phyloP scores from a whole-genome alignment of 2,113 vertebrate species.

The Petromus typicus region DNA sequence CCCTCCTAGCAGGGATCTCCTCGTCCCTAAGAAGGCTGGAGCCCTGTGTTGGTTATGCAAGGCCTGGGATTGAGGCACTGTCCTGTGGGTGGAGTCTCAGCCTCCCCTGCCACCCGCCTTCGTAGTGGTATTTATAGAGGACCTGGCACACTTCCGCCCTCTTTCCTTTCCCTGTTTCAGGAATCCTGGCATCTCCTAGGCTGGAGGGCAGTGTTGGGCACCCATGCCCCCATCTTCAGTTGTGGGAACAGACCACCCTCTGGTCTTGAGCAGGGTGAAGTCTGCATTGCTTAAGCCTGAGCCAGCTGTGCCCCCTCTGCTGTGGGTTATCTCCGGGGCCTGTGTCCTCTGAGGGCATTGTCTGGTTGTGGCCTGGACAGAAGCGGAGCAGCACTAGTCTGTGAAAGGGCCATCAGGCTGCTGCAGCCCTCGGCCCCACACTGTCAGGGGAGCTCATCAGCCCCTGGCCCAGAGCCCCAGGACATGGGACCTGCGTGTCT shows the following conservation, averaged over 20 bases:
- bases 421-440: neutral
- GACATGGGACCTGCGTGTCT: neutral
- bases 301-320: neutral
- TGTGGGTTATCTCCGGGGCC: neutral
- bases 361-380: neutral
- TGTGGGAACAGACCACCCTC: neutral
- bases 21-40: neutral
- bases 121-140: neutral
- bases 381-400: neutral
- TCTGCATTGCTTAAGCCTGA: neutral
- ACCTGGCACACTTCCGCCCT: neutral
- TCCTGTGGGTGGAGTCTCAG: neutral
- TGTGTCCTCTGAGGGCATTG: neutral
- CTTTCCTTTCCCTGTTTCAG: neutral
- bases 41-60: neutral
- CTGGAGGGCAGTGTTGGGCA: fast-evolving
- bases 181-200: neutral
- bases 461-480: neutral
- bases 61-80: neutral
- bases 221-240: fast-evolving
- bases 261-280: neutral
- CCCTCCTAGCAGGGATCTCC: neutral
- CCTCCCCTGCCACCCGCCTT: neutral
- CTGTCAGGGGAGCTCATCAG: neutral
- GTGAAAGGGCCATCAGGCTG: neutral